Evolutionary conservation across 2,888 invertebrate species (phyloP), one percentile per base, ranked within the genome.

Genomic region (Mesorhabditis belari): DNA sequence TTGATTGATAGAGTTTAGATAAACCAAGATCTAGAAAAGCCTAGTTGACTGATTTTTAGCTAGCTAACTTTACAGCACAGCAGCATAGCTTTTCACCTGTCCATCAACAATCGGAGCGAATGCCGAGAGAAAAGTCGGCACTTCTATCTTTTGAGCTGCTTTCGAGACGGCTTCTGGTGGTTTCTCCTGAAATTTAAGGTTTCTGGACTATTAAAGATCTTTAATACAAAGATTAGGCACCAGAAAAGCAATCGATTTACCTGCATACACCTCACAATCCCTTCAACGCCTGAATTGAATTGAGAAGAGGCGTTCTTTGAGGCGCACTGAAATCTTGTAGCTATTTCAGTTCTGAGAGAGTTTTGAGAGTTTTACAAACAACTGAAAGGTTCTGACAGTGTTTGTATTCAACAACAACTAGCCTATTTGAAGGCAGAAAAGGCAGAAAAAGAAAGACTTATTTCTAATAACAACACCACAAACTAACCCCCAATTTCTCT

Each of bases 21-120:
- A 9, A 51, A 29, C 17, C 4, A 52, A 44, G n/a, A n/a, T n/a
- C n/a, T n/a, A n/a, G n/a, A n/a, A n/a, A n/a, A 52, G 24, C 55
- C 9, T 6, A 21, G 50, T 3, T 9, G 28, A 24, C 6, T 25
- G 55, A 25, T 55, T 25, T 9, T 23, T 9, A 9, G 2, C 28
- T 55, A 55, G 28, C 12, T 21, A n/a, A 12, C 58, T 24, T n/a
- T n/a, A n/a, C n/a, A n/a, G n/a, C n/a, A n/a, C n/a, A n/a, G n/a
- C n/a, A n/a, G 21, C 75, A 19, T 51, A 54, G 50, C 50, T n/a
- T 57, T 55, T 23, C 49, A 74, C 90, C 69, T 93, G 92, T 52
- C 92, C 93, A 81, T 94, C 94, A 60, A 93, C 90, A 79, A 91
- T 91, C 5, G 94, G 94, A 0, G 93, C 93, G 77, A 93, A 93